A percentile compares a stretch with the other conserved stretches of the same genome.
These are phyloP conservation scores for Limonius californicus DNA, from an alignment of 1,140 invertebrate genomes.

Conservation along the genomic window DNA sequence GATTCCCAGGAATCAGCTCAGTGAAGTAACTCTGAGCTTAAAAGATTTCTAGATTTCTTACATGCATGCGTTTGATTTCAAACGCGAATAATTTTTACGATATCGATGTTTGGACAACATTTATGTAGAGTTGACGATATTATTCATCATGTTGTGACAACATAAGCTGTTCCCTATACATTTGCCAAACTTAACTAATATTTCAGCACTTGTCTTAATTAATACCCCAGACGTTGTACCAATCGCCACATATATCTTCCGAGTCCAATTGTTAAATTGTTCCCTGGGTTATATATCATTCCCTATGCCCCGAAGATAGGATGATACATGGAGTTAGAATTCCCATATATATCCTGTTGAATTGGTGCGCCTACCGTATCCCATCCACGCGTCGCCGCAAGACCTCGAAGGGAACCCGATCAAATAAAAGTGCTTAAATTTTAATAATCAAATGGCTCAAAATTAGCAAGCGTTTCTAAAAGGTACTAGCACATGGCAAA, in stretches of 20 bases:
- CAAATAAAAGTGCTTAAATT: not conserved
- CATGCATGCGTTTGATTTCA: no score
- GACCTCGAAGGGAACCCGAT: not conserved
- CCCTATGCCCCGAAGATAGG: constrained; percentile 26
- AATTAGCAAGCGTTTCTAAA: not conserved
- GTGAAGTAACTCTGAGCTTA: no score
- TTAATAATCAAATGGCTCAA: not conserved
- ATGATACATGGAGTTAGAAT: constrained; percentile 7
- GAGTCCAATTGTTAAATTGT: constrained; percentile 46
- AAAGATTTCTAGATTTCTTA: no score
- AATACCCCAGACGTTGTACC: constrained; percentile 39
- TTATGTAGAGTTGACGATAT: no score
- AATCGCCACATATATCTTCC: constrained; percentile 44
- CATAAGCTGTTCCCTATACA: not conserved
- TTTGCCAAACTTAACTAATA: constrained; percentile 21
- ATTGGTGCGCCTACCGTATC: not conserved
- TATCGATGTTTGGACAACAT: no score
- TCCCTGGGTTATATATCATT: constrained; percentile 46
- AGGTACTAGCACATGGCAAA: not conserved
- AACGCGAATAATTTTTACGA: no score
- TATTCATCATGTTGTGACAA: not conserved
- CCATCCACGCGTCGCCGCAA: not conserved
- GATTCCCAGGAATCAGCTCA: no score
- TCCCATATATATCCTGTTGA: constrained; percentile 4
- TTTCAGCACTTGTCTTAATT: constrained; percentile 38